Evolutionary conservation across 1,140 invertebrate species (phyloP).

Genomic region (Periplaneta americana): DNA sequence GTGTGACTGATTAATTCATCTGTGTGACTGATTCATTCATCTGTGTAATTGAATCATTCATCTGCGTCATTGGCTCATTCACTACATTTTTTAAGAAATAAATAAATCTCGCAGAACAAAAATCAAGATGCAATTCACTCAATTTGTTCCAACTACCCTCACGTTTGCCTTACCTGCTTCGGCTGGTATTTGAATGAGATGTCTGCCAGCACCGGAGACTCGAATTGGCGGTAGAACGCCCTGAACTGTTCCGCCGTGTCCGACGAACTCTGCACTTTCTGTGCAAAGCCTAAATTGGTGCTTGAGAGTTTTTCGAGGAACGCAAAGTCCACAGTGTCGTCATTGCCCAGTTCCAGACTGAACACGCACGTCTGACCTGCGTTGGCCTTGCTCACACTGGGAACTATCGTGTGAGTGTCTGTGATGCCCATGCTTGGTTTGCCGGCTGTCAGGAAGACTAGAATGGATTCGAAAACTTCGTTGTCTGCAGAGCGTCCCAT

Average conservation of each 20-base stretch:
- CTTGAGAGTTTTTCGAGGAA: conserved; percentile 59
- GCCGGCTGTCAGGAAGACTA: conserved; percentile 73
- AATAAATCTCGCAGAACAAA: too few species aligned
- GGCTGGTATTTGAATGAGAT: conserved; percentile 58
- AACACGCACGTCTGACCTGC: conserved; percentile 40
- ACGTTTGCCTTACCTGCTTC: conserved; percentile 38
- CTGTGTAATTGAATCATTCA: too few species aligned
- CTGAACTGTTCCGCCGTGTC: conserved; percentile 63
- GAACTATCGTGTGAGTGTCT: conserved; percentile 46
- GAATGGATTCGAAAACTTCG: conserved; percentile 46
- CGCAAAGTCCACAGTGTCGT: conserved; percentile 58
- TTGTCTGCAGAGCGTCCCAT: conserved; percentile 6
- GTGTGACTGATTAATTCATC: too few species aligned
- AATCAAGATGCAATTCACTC: too few species aligned
- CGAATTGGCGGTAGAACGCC: conserved; percentile 60
- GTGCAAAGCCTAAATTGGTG: conserved; percentile 60
- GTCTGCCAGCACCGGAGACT: conserved; percentile 60
- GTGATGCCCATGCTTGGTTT: conserved; percentile 58
- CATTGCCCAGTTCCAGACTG: conserved; percentile 62
- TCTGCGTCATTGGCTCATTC: too few species aligned
- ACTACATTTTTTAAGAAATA: too few species aligned
- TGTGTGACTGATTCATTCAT: too few species aligned
- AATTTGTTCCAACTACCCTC: too few species aligned
- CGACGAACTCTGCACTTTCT: conserved; percentile 66
- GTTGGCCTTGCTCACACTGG: conserved; percentile 9